phyloP scores from a whole-genome alignment of 2,888 invertebrate species.

The Cryptosula pallasiana region DNA sequence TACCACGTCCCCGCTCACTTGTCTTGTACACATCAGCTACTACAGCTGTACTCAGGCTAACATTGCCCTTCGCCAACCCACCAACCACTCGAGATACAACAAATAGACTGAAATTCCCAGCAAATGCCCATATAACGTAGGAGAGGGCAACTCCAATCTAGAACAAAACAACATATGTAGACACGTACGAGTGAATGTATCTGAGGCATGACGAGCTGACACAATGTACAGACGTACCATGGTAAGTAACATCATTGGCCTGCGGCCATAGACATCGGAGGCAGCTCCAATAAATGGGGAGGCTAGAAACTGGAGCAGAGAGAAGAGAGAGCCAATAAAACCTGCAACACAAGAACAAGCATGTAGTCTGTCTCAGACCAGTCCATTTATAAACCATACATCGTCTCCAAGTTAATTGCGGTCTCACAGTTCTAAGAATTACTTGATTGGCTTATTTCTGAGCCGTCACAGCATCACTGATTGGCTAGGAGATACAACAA shows the following conservation, averaged over 20 bases:
- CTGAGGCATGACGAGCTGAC: neutral
- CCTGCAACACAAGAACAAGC: conserved; percentile 57
- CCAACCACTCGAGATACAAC: conserved; percentile 87
- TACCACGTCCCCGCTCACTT: conserved; percentile 81
- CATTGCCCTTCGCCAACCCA: conserved; percentile 93
- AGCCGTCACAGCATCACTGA: too few species aligned
- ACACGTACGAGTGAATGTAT: neutral
- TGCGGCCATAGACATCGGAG: conserved; percentile 90
- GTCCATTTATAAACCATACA: too few species aligned
- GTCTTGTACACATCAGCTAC: conserved; percentile 83
- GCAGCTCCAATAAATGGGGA: conserved; percentile 90
- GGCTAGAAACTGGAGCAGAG: conserved; percentile 87
- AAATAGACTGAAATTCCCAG: conserved; percentile 80
- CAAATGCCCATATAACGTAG: conserved; percentile 82
- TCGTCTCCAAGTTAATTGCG: too few species aligned
- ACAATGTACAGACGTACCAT: conserved; percentile 72
- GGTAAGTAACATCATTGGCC: conserved; percentile 75
- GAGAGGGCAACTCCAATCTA: conserved; percentile 79
- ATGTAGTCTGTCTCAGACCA: too few species aligned
- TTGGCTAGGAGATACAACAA: too few species aligned
- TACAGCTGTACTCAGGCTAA: conserved; percentile 88
- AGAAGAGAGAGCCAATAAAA: conserved; percentile 89
- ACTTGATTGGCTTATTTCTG: too few species aligned
- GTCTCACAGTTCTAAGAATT: too few species aligned
- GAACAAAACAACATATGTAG: too few species aligned